phyloP scores from a whole-genome alignment of 2,888 invertebrate genomes.

The Drosophila cyrtoloma region DNA sequence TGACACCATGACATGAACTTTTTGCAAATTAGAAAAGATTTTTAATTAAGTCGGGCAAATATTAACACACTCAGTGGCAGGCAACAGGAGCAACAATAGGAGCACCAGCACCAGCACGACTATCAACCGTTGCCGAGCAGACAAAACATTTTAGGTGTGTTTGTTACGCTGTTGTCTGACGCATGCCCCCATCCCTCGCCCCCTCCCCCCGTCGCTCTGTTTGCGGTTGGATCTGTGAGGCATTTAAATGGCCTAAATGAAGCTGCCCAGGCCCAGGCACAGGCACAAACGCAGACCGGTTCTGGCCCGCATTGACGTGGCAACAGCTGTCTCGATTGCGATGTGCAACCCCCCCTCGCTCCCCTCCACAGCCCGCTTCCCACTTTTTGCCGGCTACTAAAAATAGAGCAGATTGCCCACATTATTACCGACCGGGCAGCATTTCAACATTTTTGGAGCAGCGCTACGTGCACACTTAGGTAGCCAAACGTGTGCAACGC shows the following conservation, averaged over 20 bases:
- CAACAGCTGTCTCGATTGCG: slow-evolving; percentile 51
- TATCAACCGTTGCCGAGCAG: background rate
- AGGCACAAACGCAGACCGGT: slow-evolving; percentile 8
- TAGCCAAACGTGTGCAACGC: slow-evolving; percentile 21
- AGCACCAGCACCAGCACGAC: background rate
- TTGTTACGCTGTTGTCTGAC: slow-evolving; percentile 9
- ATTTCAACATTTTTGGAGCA: slow-evolving; percentile 35
- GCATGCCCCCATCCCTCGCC: background rate
- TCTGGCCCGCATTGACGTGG: slow-evolving; percentile 39
- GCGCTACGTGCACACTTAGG: slow-evolving; percentile 34
- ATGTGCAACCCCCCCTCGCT: background rate
- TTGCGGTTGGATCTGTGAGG: slow-evolving; percentile 40
- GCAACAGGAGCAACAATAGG: background rate
- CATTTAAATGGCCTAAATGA: slow-evolving; percentile 50
- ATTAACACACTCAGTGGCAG: slow-evolving; percentile 67
- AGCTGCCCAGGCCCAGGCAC: slow-evolving; percentile 22
- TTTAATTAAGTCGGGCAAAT: slow-evolving; percentile 83
- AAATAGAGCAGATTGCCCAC: slow-evolving; percentile 80
- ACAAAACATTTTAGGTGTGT: slow-evolving; percentile 51
- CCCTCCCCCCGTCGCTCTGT: slow-evolving; percentile 4
- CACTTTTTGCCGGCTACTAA: slow-evolving; percentile 51
- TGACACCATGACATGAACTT: slow-evolving; percentile 65
- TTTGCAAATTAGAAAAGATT: slow-evolving; percentile 79
- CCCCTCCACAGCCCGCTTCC: background rate
- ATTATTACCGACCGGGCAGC: slow-evolving; percentile 58